These are phyloP conservation scores for Lycophotia porphyrea DNA, from an alignment of 2,888 invertebrate genomes.

Conservation along the genomic window DNA sequence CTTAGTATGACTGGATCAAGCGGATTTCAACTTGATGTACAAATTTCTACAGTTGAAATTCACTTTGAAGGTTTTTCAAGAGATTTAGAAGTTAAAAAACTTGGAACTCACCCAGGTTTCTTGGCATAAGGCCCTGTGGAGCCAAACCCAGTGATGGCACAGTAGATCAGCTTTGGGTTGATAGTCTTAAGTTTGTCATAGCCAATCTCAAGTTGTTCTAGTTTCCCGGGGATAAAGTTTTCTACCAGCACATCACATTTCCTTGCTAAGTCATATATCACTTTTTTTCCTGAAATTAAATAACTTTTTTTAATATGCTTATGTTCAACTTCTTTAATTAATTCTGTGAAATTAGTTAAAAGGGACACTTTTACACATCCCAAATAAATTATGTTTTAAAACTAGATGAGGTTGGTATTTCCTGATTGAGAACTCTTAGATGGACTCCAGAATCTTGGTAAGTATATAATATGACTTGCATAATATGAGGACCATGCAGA, in stretches of 20 bases:
- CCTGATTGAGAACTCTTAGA: too few relatives aligned
- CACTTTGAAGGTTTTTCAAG: not conserved
- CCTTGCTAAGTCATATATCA: slow-evolving; percentile 93
- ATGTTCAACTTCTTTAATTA: not conserved
- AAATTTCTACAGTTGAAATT: not conserved
- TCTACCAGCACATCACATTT: slow-evolving; percentile 97
- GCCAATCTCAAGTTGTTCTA: slow-evolving; percentile 94
- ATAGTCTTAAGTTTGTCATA: slow-evolving; percentile 93
- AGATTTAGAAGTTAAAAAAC: not conserved
- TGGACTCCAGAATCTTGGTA: too few relatives aligned
- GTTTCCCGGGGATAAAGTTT: slow-evolving; percentile 98
- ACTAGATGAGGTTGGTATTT: too few relatives aligned
- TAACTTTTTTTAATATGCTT: slow-evolving; percentile 1
- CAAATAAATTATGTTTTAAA: too few relatives aligned
- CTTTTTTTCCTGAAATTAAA: slow-evolving; percentile 81
- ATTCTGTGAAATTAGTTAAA: too few relatives aligned
- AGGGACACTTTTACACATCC: too few relatives aligned
- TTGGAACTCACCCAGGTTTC: slow-evolving; percentile 92
- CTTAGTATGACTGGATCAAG: not conserved
- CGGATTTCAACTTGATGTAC: not conserved
- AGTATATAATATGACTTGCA: too few relatives aligned
- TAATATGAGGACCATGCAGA: too few relatives aligned
- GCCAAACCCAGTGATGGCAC: slow-evolving; percentile 98
- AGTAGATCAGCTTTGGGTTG: slow-evolving; percentile 96
- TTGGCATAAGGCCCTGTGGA: slow-evolving; percentile 95